These are phyloP conservation scores for Melanotaenia parkinsoni DNA, from an alignment of 2,797 vertebrate genomes.

Conservation along the genomic window DNA sequence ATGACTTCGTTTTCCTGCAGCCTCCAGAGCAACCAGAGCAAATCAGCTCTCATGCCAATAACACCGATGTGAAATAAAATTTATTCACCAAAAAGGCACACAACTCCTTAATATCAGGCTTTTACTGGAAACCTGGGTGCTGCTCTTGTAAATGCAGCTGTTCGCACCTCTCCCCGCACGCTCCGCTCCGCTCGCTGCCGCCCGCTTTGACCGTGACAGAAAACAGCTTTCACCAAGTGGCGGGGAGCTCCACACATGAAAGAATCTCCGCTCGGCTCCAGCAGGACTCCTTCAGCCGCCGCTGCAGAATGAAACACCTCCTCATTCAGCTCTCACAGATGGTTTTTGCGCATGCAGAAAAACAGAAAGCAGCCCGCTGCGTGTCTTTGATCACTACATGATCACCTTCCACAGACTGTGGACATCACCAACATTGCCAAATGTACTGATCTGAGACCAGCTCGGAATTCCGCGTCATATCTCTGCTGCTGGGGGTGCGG, in stretches of 20 bases:
- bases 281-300: conserved; percentile 32
- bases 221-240: conserved; percentile 20
- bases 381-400: neutral
- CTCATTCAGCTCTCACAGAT: conserved; percentile 29
- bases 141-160: conserved; percentile 76
- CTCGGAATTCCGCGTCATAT: conserved; percentile 37
- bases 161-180: conserved; percentile 59
- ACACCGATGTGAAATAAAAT: too few species aligned
- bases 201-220: conserved; percentile 46
- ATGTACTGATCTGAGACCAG: conserved; percentile 46
- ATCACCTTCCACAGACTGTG: neutral
- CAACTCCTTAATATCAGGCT: too few species aligned
- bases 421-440: conserved; percentile 11
- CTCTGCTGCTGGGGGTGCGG: conserved; percentile 19
- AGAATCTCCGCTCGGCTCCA: conserved; percentile 15
- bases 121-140: neutral
- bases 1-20: too few species aligned
- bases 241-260: conserved; percentile 36
- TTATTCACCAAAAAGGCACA: too few species aligned
- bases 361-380: neutral
- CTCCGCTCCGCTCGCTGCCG: conserved; percentile 30
- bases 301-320: conserved; percentile 63
- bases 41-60: too few species aligned
- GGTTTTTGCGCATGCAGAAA: conserved; percentile 34
- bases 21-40: too few species aligned